phyloP scores from a whole-genome alignment of 2,888 invertebrate species.

The Euplagia quadripunctaria region DNA sequence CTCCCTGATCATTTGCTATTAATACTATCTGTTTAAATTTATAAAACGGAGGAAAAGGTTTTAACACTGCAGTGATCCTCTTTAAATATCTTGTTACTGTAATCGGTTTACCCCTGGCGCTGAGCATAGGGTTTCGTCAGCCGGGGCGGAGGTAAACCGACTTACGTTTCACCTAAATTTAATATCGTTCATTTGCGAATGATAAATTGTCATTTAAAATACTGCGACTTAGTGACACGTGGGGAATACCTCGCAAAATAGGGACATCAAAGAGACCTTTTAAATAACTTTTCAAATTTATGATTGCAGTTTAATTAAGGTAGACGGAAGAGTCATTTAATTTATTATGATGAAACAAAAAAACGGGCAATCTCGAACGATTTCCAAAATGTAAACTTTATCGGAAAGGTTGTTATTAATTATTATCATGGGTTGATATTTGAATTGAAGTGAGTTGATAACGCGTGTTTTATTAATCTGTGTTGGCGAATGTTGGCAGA shows the following conservation, averaged over 20 bases:
- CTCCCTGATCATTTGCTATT: conserved; percentile 4
- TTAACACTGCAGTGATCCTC: conserved; percentile 65
- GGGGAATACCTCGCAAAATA: conserved; percentile 29
- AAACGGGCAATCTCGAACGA: conserved; percentile 13
- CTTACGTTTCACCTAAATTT: conserved; percentile 73
- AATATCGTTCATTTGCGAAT: conserved; percentile 54
- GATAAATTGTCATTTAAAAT: conserved; percentile 55
- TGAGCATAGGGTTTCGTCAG: conserved; percentile 63
- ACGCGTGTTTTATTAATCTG: conserved; percentile 83
- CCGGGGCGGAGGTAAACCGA: conserved; percentile 60
- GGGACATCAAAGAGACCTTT: conserved; percentile 27
- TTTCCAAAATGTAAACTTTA: not conserved
- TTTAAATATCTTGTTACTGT: conserved; percentile 82
- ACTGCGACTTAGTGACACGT: conserved; percentile 44
- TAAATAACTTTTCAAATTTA: conserved; percentile 47
- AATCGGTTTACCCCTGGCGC: conserved; percentile 77
- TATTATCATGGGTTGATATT: conserved; percentile 71
- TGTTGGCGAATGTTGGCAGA: conserved; percentile 71
- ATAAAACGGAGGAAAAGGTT: conserved; percentile 52
- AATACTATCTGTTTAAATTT: conserved; percentile 34
- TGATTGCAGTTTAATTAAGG: conserved; percentile 47
- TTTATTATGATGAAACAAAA: conserved; percentile 29
- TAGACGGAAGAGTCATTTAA: conserved; percentile 18
- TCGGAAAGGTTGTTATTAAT: conserved; percentile 54
- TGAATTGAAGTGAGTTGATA: conserved; percentile 72